These are phyloP conservation scores for Lepus europaeus DNA, from an alignment of 2,113 vertebrate species.

Conservation along the genomic window DNA sequence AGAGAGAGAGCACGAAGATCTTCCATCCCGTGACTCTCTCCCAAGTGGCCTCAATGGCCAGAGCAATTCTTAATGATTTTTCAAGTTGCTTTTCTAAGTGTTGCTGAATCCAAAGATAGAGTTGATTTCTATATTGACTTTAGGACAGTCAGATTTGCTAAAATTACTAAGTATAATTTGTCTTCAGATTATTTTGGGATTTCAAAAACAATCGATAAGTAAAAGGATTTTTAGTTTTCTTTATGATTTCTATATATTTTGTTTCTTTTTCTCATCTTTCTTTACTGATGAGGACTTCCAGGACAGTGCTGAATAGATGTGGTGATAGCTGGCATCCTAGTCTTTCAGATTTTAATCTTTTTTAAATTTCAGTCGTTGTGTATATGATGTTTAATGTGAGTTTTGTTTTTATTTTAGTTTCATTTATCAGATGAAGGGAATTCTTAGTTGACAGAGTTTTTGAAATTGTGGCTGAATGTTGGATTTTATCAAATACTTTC, in stretches of 20 bases:
- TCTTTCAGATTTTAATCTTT: background rate
- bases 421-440: background rate
- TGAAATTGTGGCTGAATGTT: background rate
- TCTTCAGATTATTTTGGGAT: constrained; percentile 28
- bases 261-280: background rate
- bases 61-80: background rate
- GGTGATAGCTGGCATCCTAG: background rate
- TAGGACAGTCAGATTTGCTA: constrained; percentile 24
- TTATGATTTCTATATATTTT: background rate
- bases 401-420: background rate
- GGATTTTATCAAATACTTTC: constrained; percentile 3
- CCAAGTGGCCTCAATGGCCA: too few relatives aligned
- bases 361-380: background rate
- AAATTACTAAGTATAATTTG: background rate
- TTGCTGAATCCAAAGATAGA: background rate
- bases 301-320: background rate
- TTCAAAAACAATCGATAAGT: background rate
- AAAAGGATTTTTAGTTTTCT: background rate
- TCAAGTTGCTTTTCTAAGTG: background rate
- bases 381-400: background rate
- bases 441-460: background rate
- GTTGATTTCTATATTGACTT: constrained; percentile 20
- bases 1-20: too few relatives aligned
- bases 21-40: too few relatives aligned
- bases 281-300: background rate